phyloP scores from a whole-genome alignment of 1,140 invertebrate species.

The Drosophila bifasciata region DNA sequence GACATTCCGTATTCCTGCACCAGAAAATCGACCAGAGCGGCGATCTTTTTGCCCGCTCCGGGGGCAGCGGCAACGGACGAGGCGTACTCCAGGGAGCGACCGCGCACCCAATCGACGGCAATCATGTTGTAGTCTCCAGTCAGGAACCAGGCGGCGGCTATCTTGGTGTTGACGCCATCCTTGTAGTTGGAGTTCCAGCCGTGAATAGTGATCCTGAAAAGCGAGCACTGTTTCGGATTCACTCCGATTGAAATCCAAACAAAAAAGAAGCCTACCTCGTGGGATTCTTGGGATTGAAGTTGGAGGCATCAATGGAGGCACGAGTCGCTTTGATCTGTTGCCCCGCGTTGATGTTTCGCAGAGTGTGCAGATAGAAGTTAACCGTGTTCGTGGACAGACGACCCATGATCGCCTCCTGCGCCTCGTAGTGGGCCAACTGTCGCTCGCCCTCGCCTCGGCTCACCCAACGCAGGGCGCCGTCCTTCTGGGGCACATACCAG shows the following conservation, averaged over 20 bases:
- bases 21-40: slow-evolving; percentile 85
- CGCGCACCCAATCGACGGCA: slow-evolving; percentile 87
- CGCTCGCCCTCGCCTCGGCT: slow-evolving; percentile 30
- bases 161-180: slow-evolving; percentile 61
- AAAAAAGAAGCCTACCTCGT: slow-evolving; percentile 36
- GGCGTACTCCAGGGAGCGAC: slow-evolving; percentile 84
- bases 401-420: slow-evolving; percentile 23
- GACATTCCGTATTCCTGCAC: slow-evolving; percentile 83
- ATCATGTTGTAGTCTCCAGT: slow-evolving; percentile 85
- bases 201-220: slow-evolving; percentile 66
- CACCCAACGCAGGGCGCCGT: slow-evolving; percentile 50
- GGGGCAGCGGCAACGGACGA: slow-evolving; percentile 77
- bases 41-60: slow-evolving; percentile 77
- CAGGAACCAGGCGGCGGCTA: slow-evolving; percentile 85
- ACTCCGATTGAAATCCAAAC: background rate
- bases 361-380: slow-evolving; percentile 63
- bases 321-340: slow-evolving; percentile 41
- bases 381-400: slow-evolving; percentile 56
- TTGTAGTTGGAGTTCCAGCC: slow-evolving; percentile 75
- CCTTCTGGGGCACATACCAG: slow-evolving; percentile 60
- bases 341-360: slow-evolving; percentile 37
- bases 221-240: no score
- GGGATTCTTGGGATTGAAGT: slow-evolving; percentile 52
- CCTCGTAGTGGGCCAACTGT: slow-evolving; percentile 44
- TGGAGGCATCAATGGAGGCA: slow-evolving; percentile 50